These are phyloP conservation scores for Temnothorax longispinosus DNA, from an alignment of 1,140 invertebrate genomes.

Conservation along the genomic window DNA sequence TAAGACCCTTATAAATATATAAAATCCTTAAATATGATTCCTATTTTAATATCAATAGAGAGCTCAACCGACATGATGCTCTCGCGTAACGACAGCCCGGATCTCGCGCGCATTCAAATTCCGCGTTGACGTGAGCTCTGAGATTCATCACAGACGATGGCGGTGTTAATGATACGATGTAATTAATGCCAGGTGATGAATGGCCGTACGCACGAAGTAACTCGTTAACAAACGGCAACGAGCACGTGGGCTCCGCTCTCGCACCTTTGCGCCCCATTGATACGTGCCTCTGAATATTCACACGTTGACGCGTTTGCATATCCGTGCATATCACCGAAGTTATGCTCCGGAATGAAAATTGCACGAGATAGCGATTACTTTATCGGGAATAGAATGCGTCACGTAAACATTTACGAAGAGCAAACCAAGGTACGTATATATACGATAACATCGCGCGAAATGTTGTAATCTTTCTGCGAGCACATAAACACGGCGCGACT, in stretches of 20 bases:
- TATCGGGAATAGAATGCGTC: conserved; percentile 7
- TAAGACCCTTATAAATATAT: background rate
- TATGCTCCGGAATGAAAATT: conserved; percentile 9
- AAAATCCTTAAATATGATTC: background rate
- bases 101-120: conserved; percentile 13
- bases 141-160: conserved; percentile 68
- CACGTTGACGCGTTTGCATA: conserved; percentile 18
- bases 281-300: conserved; percentile 50
- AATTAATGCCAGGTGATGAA: conserved; percentile 70
- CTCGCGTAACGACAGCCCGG: no score
- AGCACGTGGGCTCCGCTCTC: conserved; percentile 39
- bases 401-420: conserved; percentile 1
- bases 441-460: background rate
- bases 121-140: conserved; percentile 42
- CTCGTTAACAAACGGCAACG: conserved; percentile 54
- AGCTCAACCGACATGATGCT: background rate
- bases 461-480: background rate
- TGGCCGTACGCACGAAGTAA: conserved; percentile 58
- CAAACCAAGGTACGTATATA: background rate
- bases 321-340: conserved; percentile 1
- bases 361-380: background rate
- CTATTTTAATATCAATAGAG: conserved; percentile 15
- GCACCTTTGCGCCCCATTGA: conserved; percentile 29
- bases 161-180: conserved; percentile 71
- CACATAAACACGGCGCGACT: no score